phyloP scores from a whole-genome alignment of 2,113 vertebrate species.

The Gulo gulo region DNA sequence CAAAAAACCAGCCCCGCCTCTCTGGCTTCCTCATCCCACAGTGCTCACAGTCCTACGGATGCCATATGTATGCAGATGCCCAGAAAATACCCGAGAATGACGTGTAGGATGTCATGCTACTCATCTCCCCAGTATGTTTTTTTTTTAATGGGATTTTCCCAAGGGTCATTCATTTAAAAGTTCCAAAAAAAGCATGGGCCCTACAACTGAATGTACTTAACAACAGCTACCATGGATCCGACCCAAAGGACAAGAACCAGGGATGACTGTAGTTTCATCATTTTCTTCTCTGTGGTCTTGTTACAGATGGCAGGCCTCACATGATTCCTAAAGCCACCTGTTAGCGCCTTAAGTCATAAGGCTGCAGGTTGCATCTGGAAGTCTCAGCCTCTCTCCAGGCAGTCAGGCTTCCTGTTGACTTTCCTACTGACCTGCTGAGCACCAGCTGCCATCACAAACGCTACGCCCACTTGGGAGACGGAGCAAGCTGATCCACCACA shows the following conservation, averaged over 20 bases:
- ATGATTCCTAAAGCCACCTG: not conserved
- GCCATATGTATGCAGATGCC: not conserved
- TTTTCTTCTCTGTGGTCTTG: not conserved
- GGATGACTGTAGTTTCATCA: not conserved
- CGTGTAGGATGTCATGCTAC: not conserved
- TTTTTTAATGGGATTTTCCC: not conserved
- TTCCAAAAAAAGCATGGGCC: not conserved
- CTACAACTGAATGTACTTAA: not conserved
- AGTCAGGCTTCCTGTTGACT: not conserved
- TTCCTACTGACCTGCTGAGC: not conserved
- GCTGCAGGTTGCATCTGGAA: not conserved
- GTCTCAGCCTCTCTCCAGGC: not conserved
- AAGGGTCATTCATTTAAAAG: not conserved
- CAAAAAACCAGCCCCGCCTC: not conserved
- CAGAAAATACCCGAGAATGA: not conserved
- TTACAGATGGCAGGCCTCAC: not conserved
- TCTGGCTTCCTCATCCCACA: not conserved
- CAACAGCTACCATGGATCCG: not conserved
- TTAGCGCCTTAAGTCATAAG: not conserved
- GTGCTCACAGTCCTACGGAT: not conserved
- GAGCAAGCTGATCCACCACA: not conserved
- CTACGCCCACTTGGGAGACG: not conserved
- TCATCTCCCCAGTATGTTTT: not conserved
- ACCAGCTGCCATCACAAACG: not conserved
- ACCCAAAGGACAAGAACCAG: not conserved